These are phyloP conservation scores for Seriola quinqueradiata DNA, from an alignment of 2,113 vertebrate species.

Conservation along the genomic window DNA sequence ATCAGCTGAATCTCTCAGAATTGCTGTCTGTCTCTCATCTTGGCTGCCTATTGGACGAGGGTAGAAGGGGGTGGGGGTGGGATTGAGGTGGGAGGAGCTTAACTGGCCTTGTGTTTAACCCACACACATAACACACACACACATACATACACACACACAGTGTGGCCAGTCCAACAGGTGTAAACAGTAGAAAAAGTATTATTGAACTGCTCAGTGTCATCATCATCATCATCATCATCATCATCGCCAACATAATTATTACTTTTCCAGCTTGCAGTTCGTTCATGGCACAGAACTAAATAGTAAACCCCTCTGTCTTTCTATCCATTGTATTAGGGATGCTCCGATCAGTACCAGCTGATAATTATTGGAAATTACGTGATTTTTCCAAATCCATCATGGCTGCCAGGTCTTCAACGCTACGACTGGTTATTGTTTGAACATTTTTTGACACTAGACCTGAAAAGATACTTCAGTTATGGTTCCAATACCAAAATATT, in stretches of 20 bases:
- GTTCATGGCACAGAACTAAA: constrained; percentile 75
- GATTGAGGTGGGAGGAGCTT: constrained; percentile 61
- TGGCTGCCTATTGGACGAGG: constrained; percentile 63
- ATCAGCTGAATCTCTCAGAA: constrained; percentile 71
- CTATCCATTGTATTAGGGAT: constrained; percentile 35
- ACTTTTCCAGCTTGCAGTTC: constrained; percentile 48
- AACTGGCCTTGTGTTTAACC: constrained; percentile 74
- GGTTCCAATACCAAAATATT: no score
- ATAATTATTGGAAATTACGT: neutral
- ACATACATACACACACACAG: constrained; percentile 72
- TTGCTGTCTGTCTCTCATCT: constrained; percentile 13
- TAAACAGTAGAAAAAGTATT: constrained; percentile 81
- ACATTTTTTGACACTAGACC: neutral
- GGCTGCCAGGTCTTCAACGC: neutral
- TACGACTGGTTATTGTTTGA: neutral
- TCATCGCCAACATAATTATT: constrained; percentile 26
- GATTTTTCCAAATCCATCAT: neutral
- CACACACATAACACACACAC: constrained; percentile 44
- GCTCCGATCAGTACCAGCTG: constrained; percentile 58
- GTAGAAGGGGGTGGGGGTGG: constrained; percentile 14
- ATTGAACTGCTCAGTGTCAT: constrained; percentile 76
- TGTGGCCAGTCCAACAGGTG: constrained; percentile 80
- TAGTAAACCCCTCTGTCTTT: constrained; percentile 11
- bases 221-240: constrained; percentile 49
- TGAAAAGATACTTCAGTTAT: no score